phyloP scores from a whole-genome alignment of 1,140 invertebrate species.

The Nautilus pompilius region DNA sequence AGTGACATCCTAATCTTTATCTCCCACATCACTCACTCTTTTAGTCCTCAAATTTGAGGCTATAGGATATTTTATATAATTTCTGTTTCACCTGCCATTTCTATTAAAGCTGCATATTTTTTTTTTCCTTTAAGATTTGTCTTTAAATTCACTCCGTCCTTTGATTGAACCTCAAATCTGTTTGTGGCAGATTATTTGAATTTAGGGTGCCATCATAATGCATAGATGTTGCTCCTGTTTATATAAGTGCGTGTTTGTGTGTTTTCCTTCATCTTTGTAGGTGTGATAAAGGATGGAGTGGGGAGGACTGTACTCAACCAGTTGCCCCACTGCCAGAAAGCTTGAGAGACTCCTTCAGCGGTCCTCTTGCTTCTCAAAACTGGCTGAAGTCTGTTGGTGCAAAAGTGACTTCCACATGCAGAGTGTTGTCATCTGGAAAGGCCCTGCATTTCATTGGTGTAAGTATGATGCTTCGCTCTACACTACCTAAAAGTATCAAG shows the following conservation, averaged over 20 bases:
- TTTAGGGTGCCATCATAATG: no score
- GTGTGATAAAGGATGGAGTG: conserved; percentile 54
- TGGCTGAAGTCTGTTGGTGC: conserved; percentile 53
- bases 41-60: no score
- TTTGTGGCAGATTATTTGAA: no score
- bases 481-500: no score
- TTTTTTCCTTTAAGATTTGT: no score
- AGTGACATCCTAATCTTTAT: no score
- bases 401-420: conserved; percentile 44
- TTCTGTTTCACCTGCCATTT: no score
- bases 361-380: conserved; percentile 18
- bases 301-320: conserved; percentile 38
- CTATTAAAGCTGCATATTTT: no score
- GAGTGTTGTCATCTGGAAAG: conserved; percentile 46
- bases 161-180: no score
- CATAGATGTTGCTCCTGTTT: background rate
- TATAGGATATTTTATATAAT: no score
- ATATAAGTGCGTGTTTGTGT: background rate
- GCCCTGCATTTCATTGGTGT: conserved; percentile 57
- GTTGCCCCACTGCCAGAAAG: conserved; percentile 32
- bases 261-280: conserved; percentile 17
- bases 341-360: conserved; percentile 46
- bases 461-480: conserved; percentile 12
- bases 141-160: no score
- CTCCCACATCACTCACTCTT: no score